These are phyloP conservation scores for Psylliodes chrysocephalus DNA, from an alignment of 2,888 invertebrate genomes.

Conservation along the genomic window DNA sequence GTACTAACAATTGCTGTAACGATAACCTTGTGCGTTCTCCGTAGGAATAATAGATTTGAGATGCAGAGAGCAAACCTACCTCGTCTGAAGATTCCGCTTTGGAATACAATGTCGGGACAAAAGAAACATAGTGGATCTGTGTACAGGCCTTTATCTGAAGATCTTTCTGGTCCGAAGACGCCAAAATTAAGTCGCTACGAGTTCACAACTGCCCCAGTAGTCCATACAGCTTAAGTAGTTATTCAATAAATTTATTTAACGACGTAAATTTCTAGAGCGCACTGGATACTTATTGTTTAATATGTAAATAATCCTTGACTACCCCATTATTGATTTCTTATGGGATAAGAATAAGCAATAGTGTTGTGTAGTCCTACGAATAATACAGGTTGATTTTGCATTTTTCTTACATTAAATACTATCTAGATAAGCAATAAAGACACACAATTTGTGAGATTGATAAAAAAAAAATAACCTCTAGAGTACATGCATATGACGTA, in stretches of 20 bases:
- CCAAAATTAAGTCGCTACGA: conserved; percentile 72
- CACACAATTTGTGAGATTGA: neutral
- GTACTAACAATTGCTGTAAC: conserved; percentile 65
- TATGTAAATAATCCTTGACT: conserved; percentile 18
- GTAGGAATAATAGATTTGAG: conserved; percentile 54
- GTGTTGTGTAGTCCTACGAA: neutral
- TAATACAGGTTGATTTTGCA: neutral
- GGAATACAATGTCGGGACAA: conserved; percentile 61
- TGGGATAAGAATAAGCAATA: conserved; percentile 12
- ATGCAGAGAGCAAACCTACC: conserved; percentile 58
- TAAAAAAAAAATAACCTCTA: neutral
- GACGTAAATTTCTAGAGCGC: conserved; percentile 25
- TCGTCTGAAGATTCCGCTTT: conserved; percentile 58
- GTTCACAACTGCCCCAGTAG: conserved; percentile 58
- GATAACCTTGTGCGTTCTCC: conserved; percentile 57
- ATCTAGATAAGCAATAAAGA: neutral
- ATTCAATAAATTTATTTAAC: conserved; percentile 18
- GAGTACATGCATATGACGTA: neutral
- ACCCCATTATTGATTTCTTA: conserved; percentile 16
- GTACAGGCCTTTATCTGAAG: conserved; percentile 82
- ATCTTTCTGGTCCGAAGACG: conserved; percentile 74
- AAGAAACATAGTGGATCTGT: conserved; percentile 80
- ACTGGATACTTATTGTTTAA: conserved; percentile 21
- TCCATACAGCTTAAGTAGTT: conserved; percentile 46
- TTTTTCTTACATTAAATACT: neutral